phyloP scores from a whole-genome alignment of 2,113 vertebrate species.

The Asarcornis scutulata region DNA sequence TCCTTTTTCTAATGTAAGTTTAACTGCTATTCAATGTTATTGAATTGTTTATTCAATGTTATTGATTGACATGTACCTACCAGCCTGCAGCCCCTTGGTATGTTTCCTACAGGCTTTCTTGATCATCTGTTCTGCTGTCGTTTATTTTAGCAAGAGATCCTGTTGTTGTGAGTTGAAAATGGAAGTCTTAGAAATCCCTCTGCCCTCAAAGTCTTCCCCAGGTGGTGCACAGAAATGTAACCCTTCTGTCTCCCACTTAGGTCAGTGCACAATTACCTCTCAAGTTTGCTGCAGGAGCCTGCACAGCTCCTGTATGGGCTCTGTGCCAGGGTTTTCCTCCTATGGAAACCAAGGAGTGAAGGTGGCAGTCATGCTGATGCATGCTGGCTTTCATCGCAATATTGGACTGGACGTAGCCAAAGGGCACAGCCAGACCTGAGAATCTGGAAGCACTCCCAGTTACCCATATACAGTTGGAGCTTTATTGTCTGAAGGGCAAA shows the following conservation, averaged over 20 bases:
- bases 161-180: neutral
- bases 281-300: neutral
- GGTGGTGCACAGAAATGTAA: neutral
- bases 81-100: neutral
- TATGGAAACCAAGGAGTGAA: neutral
- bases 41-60: neutral
- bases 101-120: neutral
- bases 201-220: neutral
- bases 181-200: neutral
- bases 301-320: neutral
- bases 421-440: slow-evolving; percentile 16
- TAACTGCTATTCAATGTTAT: neutral
- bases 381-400: neutral
- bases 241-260: neutral
- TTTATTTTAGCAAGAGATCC: neutral
- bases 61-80: neutral
- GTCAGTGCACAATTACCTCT: neutral
- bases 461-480: neutral
- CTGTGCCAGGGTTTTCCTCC: neutral
- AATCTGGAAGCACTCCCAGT: slow-evolving; percentile 50
- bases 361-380: neutral
- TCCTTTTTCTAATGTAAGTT: neutral
- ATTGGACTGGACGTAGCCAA: neutral
- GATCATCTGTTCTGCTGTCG: neutral
- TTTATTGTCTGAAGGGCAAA: slow-evolving; percentile 49